Conservation (phyloP, 1,140 invertebrate species). For the Formica selysi region DNA sequence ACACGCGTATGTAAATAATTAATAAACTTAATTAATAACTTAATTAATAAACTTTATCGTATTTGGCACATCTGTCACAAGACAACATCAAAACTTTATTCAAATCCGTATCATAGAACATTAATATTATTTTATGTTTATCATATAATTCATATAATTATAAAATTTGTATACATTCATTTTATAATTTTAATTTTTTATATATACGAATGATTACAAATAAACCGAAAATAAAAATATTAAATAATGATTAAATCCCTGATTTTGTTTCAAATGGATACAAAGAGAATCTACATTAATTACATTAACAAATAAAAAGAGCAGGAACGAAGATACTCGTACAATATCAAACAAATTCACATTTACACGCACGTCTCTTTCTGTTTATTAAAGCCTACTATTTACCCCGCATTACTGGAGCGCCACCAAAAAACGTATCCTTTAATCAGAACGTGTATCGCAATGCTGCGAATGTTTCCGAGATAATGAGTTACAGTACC, state of each 20-base stretch:
- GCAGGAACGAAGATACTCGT: background rate
- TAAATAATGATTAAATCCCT: background rate
- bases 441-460: conserved; percentile 24
- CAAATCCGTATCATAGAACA: no score
- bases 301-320: conserved; percentile 19
- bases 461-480: conserved; percentile 42
- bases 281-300: background rate
- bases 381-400: conserved; percentile 24
- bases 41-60: no score
- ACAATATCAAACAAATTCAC: background rate
- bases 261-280: background rate
- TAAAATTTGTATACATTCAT: background rate
- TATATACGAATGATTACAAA: background rate
- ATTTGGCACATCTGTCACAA: no score
- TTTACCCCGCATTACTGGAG: background rate
- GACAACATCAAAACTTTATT: no score
- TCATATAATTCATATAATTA: background rate
- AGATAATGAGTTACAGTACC: conserved; percentile 45
- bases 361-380: background rate
- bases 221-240: conserved; percentile 2
- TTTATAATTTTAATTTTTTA: background rate
- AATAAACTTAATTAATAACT: no score
- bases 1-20: background rate
- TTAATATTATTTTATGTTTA: background rate
- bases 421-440: background rate